Base-by-base conservation (phyloP, 2,888 invertebrate species). In the Nymphalis c-album region DNA sequence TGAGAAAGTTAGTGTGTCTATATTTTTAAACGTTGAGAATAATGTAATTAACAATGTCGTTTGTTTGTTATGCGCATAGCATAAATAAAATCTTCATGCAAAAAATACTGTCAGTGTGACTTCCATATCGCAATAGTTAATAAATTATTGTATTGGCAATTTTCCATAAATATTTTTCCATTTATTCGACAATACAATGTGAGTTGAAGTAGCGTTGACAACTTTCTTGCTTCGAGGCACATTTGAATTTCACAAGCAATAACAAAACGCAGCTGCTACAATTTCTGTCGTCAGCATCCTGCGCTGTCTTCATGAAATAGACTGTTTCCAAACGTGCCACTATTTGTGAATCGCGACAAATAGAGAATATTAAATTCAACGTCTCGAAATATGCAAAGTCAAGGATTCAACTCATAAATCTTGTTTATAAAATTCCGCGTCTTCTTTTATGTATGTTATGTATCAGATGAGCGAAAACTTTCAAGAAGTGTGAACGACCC, bases 181-280 rank as follows among this genome's bases (percentile, higher is more conserved):
- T 22, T 60, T 22, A 60, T 26, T 65, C 53, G 1, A 40, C 13
- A 60, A 51, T 60, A 46, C 26, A 63, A 57, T 51, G 40, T 50
- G 26, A 60, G 63, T 63, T 60, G 60, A 58, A 64, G 51, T 60
- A 61, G 66, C 59, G 61, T 61, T 68, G 68, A 68, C 63, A 71
- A 68, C 61, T 71, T 68, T 62, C 68, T 64, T 60, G 57, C 59
- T 58, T 45, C 68, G 60, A 46, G 60, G 67, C 63, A 65, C 53
- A 71, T 71, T 67, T 61, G 68, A 72, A 70, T 69, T 64, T 68
- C 63, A 59, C 31, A 67, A 67, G 63, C 67, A 69, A 71, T 71
- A 69, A 67, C 69, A 69, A 69, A 63, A 59, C 68, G 62, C 73
- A 74, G 71, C 71, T 70, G 73, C 59, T 69, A 68, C 71, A 70